Conservation (phyloP, 1,140 invertebrate genomes). For the Saccostrea glomerata region DNA sequence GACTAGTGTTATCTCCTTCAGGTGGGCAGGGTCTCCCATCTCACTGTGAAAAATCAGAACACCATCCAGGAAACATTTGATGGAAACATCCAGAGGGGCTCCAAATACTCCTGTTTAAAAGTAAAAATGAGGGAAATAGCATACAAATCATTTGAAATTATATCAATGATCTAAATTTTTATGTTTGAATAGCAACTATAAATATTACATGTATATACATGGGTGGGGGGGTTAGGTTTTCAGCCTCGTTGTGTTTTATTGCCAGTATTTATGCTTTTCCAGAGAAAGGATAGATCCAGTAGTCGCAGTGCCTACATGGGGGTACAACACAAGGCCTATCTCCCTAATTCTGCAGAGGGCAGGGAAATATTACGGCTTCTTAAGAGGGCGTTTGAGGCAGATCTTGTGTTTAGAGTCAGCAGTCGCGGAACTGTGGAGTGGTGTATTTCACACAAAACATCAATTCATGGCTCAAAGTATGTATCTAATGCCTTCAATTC, state of each 20-base stretch:
- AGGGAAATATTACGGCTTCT: slow-evolving; percentile 36
- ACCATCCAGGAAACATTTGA: slow-evolving; percentile 60
- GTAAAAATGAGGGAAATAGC: neutral
- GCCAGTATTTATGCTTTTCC: neutral
- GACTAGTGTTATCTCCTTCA: slow-evolving; percentile 61
- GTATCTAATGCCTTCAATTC: neutral
- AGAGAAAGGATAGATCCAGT: neutral
- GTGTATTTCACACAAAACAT: slow-evolving; percentile 42
- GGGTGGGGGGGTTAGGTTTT: too few species aligned
- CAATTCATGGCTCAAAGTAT: slow-evolving; percentile 42
- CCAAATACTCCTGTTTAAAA: slow-evolving; percentile 60
- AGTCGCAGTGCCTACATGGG: slow-evolving; percentile 32
- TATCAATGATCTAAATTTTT: too few species aligned
- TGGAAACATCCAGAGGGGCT: slow-evolving; percentile 53
- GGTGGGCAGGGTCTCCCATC: neutral
- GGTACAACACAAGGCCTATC: slow-evolving; percentile 45
- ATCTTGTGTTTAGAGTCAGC: slow-evolving; percentile 48
- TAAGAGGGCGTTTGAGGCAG: slow-evolving; percentile 43
- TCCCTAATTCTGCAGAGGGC: slow-evolving; percentile 47
- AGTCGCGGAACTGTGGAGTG: slow-evolving; percentile 38
- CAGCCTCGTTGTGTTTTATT: too few species aligned
- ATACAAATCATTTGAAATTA: too few species aligned
- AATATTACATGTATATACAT: too few species aligned
- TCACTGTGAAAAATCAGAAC: slow-evolving; percentile 49
- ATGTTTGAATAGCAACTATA: too few species aligned